Percentiles rank a stretch among this genome's conserved stretches.
Conservation (phyloP, 2,888 invertebrate genomes). For the Brachypterus glaber region DNA sequence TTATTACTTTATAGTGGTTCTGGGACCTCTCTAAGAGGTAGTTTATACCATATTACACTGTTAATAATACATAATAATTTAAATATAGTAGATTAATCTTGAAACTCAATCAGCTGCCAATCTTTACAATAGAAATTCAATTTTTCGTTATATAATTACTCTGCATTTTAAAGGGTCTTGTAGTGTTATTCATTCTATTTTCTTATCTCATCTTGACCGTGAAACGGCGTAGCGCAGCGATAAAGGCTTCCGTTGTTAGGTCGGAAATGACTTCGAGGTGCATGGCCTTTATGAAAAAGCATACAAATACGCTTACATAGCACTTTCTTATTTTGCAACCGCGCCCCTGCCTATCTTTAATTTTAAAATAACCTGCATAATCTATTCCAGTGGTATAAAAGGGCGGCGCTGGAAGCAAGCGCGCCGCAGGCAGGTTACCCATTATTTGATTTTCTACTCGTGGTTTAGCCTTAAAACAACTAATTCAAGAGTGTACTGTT, state of each 20-base stretch:
- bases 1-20: too few relatives aligned
- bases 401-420: neutral
- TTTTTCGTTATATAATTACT: too few relatives aligned
- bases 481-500: neutral
- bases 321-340: constrained; percentile 8
- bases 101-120: too few relatives aligned
- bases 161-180: too few relatives aligned
- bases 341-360: neutral
- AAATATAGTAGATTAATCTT: too few relatives aligned
- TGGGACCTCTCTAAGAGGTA: too few relatives aligned
- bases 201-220: too few relatives aligned
- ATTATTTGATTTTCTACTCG: neutral
- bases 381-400: neutral
- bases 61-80: too few relatives aligned
- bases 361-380: neutral
- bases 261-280: constrained; percentile 6
- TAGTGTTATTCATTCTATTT: too few relatives aligned
- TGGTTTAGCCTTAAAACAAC: neutral
- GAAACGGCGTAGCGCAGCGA: constrained; percentile 6
- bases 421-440: neutral
- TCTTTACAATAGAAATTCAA: too few relatives aligned
- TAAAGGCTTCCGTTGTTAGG: constrained; percentile 4
- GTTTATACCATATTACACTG: too few relatives aligned
- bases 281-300: constrained; percentile 3
- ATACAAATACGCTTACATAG: constrained; percentile 13